Base-by-base conservation (phyloP, 2,113 vertebrate species). In the Rhodinocichla rosea region DNA sequence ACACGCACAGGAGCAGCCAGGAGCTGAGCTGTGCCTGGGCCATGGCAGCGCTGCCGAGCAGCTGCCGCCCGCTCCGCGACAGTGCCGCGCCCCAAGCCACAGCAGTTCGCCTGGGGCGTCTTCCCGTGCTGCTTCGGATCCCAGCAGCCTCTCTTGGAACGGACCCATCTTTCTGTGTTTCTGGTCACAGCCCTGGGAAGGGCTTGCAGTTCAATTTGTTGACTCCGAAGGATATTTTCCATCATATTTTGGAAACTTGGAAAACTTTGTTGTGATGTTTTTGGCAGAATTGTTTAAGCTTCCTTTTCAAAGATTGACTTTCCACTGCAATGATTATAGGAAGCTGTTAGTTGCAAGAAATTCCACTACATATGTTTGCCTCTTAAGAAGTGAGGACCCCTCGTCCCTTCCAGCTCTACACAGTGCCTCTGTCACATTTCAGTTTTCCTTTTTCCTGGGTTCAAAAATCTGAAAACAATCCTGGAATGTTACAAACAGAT, bases 191-290 rank as follows among this genome's bases (percentile, higher is more conserved):
- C 19, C 87, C 79, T 87, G 95, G 97, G 96, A 95, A 93, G 95
- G 89, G 94, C 91, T 95, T 79, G 94, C 69, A 52, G 50, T 83
- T 94, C 87, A 74, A 2, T 73, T 94, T 87, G 56, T 26, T 75
- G 79, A 91, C 83, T 93, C 79, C 2, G 11, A 83, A 83, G 78
- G 87, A 44, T 87, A 91, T 90, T 96, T 97, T 97, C 94, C 92
- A 40, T 90, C 84, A 11, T 76, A 81, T 74, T 94, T 62, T 74
- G 87, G 83, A 97, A 97, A 95, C 71, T 92, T 94, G 88, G 88
- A 94, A 89, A 76, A 89, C 55, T 95, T 90, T 85, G 55, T 77
- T 84, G 45, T 68, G 81, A 88, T 64, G 47, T 74, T 97, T 95
- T 90, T 97, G 95, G 95, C 97, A 95, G 80, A 35, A 59, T 27